Conservation (phyloP, 2,113 vertebrate genomes). For the Peromyscus leucopus region DNA sequence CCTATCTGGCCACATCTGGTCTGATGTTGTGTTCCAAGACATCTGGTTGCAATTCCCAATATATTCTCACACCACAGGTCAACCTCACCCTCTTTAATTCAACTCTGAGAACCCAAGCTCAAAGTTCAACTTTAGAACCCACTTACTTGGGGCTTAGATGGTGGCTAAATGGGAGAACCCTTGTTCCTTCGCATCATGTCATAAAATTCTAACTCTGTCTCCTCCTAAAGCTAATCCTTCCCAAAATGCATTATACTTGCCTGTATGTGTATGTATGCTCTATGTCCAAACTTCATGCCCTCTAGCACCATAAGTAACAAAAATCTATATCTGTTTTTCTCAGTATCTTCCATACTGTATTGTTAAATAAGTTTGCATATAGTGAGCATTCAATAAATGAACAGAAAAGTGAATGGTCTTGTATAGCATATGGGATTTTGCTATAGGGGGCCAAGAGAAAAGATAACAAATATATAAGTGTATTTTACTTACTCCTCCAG, state of each 20-base stretch:
- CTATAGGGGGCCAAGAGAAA: conserved; percentile 21
- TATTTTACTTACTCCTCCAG: not conserved
- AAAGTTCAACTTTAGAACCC: not conserved
- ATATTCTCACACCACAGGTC: not conserved
- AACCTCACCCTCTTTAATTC: not conserved
- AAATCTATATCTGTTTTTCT: not conserved
- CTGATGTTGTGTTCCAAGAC: not conserved
- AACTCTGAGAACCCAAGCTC: not conserved
- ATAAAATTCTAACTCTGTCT: conserved; percentile 8
- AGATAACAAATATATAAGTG: not conserved
- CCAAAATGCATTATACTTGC: not conserved
- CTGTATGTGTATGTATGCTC: not conserved
- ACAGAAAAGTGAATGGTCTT: not conserved
- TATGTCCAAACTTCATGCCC: not conserved
- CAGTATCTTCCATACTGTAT: not conserved
- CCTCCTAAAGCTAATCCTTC: not conserved
- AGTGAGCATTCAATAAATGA: not conserved
- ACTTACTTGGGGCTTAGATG: not conserved
- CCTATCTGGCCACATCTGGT: not conserved
- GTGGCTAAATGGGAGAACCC: not conserved
- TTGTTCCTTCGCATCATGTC: not conserved
- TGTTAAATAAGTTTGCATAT: not conserved
- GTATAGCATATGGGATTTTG: not conserved
- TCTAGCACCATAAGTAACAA: conserved; percentile 26
- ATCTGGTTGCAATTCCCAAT: not conserved